phyloP scores from a whole-genome alignment of 2,888 invertebrate genomes.

The Drosophila phalerata region DNA sequence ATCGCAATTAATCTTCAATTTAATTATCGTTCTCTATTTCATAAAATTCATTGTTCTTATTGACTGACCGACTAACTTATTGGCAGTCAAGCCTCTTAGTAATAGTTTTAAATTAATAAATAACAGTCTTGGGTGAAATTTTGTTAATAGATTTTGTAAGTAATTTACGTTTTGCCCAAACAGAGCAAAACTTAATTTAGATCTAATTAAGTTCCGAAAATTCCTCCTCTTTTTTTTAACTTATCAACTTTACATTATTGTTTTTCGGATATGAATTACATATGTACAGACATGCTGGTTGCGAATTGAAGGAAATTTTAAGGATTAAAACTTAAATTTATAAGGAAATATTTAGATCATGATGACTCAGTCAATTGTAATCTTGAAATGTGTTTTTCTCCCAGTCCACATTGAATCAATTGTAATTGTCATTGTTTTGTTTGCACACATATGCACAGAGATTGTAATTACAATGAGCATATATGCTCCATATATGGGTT shows the following conservation, averaged over 20 bases:
- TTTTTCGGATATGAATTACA: background rate
- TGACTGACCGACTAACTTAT: too few relatives aligned
- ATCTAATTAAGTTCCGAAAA: background rate
- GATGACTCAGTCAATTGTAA: constrained; percentile 9
- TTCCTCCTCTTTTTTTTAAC: background rate
- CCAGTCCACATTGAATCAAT: constrained; percentile 24
- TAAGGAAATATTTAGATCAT: background rate
- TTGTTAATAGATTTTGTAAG: too few relatives aligned
- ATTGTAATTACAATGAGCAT: constrained; percentile 27
- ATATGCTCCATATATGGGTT: too few relatives aligned
- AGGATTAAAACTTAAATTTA: background rate
- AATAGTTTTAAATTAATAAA: too few relatives aligned
- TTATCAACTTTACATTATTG: background rate
- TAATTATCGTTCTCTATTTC: background rate
- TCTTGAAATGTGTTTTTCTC: constrained; percentile 13
- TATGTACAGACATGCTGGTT: background rate
- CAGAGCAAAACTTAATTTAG: background rate
- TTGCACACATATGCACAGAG: constrained; percentile 14
- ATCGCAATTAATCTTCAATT: background rate
- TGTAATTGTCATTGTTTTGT: constrained; percentile 36
- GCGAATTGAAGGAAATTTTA: background rate
- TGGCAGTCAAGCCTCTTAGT: too few relatives aligned
- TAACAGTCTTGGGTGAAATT: too few relatives aligned
- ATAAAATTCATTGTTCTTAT: background rate
- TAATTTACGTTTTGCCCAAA: too few relatives aligned